These are phyloP conservation scores for Heteromyza rotundicornis DNA, from an alignment of 2,888 invertebrate genomes.

Conservation along the genomic window DNA sequence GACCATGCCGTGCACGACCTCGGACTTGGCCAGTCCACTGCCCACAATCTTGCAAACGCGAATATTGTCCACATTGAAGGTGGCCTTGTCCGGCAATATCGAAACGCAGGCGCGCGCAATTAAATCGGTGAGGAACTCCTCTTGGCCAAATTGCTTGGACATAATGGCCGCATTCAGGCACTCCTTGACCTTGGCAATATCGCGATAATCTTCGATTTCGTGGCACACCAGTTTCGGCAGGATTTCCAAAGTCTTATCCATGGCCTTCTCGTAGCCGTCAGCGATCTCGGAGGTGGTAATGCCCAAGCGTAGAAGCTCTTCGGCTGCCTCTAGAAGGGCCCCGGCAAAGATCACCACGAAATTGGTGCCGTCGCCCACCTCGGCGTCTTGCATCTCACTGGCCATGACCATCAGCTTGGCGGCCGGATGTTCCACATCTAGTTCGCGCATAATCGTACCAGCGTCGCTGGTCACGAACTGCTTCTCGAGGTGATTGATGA, in stretches of 20 bases:
- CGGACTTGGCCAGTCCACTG: slow-evolving; percentile 77
- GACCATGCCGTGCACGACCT: slow-evolving; percentile 95
- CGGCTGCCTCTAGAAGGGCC: slow-evolving; percentile 88
- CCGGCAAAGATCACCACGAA: slow-evolving; percentile 96
- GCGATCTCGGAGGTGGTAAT: slow-evolving; percentile 96
- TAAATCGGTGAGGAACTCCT: slow-evolving; percentile 86
- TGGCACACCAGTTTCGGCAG: slow-evolving; percentile 81
- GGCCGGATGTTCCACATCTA: slow-evolving; percentile 98
- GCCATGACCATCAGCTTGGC: slow-evolving; percentile 95
- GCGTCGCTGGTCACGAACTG: slow-evolving; percentile 99
- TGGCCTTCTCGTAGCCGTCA: slow-evolving; percentile 91
- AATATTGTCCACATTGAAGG: slow-evolving; percentile 97
- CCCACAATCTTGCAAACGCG: slow-evolving; percentile 88
- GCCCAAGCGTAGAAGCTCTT: slow-evolving; percentile 90
- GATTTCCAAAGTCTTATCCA: slow-evolving; percentile 87
- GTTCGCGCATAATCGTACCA: slow-evolving; percentile 93
- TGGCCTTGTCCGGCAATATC: slow-evolving; percentile 82
- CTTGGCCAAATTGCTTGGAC: slow-evolving; percentile 98
- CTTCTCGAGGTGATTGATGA: slow-evolving; percentile 98
- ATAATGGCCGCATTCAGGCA: slow-evolving; percentile 85
- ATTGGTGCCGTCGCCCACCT: slow-evolving; percentile 99
- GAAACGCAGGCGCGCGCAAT: slow-evolving; percentile 89
- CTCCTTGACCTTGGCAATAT: slow-evolving; percentile 74
- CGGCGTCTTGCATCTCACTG: slow-evolving; percentile 97
- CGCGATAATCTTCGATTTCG: slow-evolving; percentile 73